Base-by-base conservation (phyloP, 1,140 invertebrate species). In the Cotesia glomerata region DNA sequence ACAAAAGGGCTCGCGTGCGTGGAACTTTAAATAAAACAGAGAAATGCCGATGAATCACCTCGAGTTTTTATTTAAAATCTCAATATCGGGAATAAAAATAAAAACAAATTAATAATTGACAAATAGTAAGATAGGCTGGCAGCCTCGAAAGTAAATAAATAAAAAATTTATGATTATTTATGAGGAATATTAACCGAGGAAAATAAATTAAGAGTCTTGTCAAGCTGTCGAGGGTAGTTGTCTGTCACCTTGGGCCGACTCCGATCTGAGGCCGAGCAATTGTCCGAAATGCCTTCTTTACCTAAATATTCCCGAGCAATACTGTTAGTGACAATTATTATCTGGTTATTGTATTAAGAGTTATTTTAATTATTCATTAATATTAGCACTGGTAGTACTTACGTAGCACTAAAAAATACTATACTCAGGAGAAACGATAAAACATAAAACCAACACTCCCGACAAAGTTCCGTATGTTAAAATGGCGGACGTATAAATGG, bases 401-500 rank as follows among this genome's bases (percentile, higher is more conserved):
- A 91, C 90, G 86, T 90, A 90, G 89, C 88, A 88, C 85, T 89
- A 91, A 89, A 88, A 88, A 71, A 58, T 32, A 71, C 56, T 65
- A 88, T 89, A 89, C 89, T 86, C 86, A 87, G 88, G 88, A 90
- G 89, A 88, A 90, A 91, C 89, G 87, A 89, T 87, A 90, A 88
- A 89, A 90, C 89, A 91, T 90, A 89, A 90, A 90, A 90, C 88
- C 89, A 90, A 87, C 88, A 89, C 89, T 90, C 90, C 89, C 84
- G 82, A 88, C 39, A 91, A 89, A 64, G 90, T 90, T 89, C 89
- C 91, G 90, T 89, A 91, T 91, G 91, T 92, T 91, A 93, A 93
- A 91, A 93, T 93, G 91, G 91, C 91, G 90, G 90, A 91, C 88
- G 89, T 90, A 88, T 88, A 91, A 91, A 90, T 89, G 85, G 88